phyloP scores from a whole-genome alignment of 1,140 invertebrate genomes.

The Pteromalus puparum region DNA sequence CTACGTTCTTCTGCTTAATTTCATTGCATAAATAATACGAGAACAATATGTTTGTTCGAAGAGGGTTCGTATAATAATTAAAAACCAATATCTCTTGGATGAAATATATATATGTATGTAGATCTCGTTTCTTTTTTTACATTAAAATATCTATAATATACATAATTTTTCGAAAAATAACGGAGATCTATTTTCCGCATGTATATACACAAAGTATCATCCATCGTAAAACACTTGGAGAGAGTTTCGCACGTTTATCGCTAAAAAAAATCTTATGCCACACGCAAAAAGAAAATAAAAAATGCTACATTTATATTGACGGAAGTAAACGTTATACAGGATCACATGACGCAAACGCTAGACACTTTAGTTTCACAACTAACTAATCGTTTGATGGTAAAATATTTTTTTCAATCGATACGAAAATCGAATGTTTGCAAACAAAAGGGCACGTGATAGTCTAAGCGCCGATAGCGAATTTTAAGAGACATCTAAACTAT shows the following conservation, averaged over 20 bases:
- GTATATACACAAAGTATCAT: constrained; percentile 23
- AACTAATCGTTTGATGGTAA: too few species aligned
- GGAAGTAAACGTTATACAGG: too few species aligned
- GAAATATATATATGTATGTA: constrained; percentile 3
- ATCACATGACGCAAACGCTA: too few species aligned
- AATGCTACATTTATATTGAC: too few species aligned
- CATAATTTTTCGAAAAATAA: constrained; percentile 21
- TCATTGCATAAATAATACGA: too few species aligned
- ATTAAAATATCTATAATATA: constrained; percentile 17
- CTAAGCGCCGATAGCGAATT: background rate
- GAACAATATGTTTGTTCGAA: too few species aligned
- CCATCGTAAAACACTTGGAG: background rate
- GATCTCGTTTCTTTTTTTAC: constrained; percentile 9
- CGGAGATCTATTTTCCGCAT: background rate
- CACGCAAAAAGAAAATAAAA: too few species aligned
- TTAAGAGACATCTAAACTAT: background rate
- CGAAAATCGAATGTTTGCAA: too few species aligned
- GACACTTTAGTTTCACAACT: too few species aligned
- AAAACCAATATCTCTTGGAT: background rate
- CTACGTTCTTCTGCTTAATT: background rate
- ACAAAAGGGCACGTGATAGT: background rate
- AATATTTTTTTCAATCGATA: too few species aligned
- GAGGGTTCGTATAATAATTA: too few species aligned
- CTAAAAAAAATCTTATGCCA: background rate
- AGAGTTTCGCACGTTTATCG: background rate